Conservation (phyloP, 2,797 vertebrate genomes). For the Alcedo atthis region DNA sequence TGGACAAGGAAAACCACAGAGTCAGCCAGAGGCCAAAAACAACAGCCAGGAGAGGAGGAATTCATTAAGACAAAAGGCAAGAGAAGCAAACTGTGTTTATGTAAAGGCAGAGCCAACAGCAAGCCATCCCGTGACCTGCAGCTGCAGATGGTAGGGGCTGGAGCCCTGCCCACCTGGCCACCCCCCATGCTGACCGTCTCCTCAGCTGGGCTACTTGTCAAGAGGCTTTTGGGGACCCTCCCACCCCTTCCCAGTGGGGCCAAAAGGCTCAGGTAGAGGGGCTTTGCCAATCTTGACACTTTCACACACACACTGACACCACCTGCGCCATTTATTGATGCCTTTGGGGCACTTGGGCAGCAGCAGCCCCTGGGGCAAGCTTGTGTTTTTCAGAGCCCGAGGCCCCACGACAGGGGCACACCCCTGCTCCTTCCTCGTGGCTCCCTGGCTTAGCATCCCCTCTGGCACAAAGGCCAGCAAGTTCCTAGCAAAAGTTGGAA, state of each 20-base stretch:
- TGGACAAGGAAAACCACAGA: conserved; percentile 50
- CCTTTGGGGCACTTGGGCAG: neutral
- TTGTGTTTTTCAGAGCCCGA: neutral
- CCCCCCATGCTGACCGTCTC: neutral
- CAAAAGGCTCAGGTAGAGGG: neutral
- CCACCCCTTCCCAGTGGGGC: neutral
- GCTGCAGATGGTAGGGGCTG: neutral
- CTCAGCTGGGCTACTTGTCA: neutral
- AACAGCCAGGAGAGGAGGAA: conserved; percentile 53
- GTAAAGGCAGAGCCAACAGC: conserved; percentile 8
- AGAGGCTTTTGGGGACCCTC: neutral
- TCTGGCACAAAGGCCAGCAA: neutral
- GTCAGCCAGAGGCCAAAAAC: conserved; percentile 47
- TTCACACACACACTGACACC: neutral
- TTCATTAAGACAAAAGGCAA: conserved; percentile 60
- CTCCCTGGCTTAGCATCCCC: neutral
- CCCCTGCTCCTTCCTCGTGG: neutral
- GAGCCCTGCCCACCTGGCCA: neutral
- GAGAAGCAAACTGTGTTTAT: conserved; percentile 52
- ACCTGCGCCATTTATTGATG: neutral
- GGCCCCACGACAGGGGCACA: neutral
- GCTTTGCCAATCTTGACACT: neutral
- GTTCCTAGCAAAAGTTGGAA: conserved; percentile 61
- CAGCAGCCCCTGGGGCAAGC: neutral
- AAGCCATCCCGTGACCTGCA: neutral